Conservation (phyloP, 2,797 vertebrate genomes). For the Prunella strophiata region DNA sequence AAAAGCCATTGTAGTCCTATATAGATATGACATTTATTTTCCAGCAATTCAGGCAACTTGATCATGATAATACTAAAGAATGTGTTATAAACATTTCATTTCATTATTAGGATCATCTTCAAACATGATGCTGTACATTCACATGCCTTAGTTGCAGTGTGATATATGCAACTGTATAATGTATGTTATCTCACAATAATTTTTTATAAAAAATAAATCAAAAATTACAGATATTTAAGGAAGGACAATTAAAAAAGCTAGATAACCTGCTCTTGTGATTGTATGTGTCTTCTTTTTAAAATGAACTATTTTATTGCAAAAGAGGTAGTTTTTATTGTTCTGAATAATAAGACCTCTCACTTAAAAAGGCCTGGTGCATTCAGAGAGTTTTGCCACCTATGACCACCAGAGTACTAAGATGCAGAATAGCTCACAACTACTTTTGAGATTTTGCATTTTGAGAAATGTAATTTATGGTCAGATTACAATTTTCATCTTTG, state of each 20-base stretch:
- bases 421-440: slow-evolving; percentile 29
- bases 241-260: background rate
- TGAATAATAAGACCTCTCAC: background rate
- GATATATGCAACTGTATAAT: background rate
- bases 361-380: background rate
- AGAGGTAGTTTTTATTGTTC: background rate
- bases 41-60: background rate
- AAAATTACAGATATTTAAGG: background rate
- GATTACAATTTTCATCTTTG: background rate
- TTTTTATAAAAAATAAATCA: slow-evolving; percentile 20
- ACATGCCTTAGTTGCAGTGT: background rate
- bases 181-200: background rate
- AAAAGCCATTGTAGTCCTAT: slow-evolving; percentile 10
- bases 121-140: background rate
- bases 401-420: slow-evolving; percentile 1
- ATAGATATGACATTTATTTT: slow-evolving; percentile 22
- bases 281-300: background rate
- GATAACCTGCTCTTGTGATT: background rate
- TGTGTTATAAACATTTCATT: slow-evolving; percentile 39
- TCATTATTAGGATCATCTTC: slow-evolving; percentile 14
- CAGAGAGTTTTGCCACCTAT: slow-evolving; percentile 13
- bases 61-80: slow-evolving; percentile 18
- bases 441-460: background rate
- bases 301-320: slow-evolving; percentile 15
- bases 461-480: background rate